phyloP scores from a whole-genome alignment of 2,888 invertebrate species.

The Ernsta delagoae region DNA sequence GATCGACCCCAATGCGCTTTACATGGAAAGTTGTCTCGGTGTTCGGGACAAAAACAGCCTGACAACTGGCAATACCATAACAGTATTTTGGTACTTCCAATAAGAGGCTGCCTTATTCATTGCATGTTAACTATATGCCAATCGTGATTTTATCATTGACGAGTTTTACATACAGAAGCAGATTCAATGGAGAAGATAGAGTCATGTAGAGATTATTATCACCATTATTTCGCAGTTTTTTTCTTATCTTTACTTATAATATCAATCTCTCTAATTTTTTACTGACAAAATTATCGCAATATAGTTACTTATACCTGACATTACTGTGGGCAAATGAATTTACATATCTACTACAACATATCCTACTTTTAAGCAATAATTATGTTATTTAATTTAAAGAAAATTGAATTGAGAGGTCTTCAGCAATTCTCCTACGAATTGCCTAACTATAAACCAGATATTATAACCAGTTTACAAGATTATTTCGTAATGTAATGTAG shows the following conservation, averaged over 20 bases:
- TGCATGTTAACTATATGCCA: conserved; percentile 20
- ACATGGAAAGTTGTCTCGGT: conserved; percentile 48
- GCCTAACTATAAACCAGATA: too few relatives aligned
- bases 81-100: conserved; percentile 44
- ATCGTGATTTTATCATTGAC: conserved; percentile 15
- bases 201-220: background rate
- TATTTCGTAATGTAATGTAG: too few relatives aligned
- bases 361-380: too few relatives aligned
- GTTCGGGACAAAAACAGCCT: conserved; percentile 44
- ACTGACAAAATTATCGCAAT: background rate
- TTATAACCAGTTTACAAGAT: too few relatives aligned
- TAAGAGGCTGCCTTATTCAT: conserved; percentile 24
- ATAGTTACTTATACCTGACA: background rate
- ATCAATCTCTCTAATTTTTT: too few relatives aligned
- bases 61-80: conserved; percentile 37
- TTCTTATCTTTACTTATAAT: too few relatives aligned
- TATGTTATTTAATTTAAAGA: too few relatives aligned
- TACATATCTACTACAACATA: too few relatives aligned
- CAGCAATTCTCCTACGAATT: too few relatives aligned
- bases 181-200: background rate
- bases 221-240: background rate
- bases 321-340: too few relatives aligned
- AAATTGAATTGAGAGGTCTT: too few relatives aligned
- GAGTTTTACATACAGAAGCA: conserved; percentile 4
- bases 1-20: conserved; percentile 47